phyloP scores from a whole-genome alignment of 1,140 invertebrate species.

The Rhopalosiphum maidis region DNA sequence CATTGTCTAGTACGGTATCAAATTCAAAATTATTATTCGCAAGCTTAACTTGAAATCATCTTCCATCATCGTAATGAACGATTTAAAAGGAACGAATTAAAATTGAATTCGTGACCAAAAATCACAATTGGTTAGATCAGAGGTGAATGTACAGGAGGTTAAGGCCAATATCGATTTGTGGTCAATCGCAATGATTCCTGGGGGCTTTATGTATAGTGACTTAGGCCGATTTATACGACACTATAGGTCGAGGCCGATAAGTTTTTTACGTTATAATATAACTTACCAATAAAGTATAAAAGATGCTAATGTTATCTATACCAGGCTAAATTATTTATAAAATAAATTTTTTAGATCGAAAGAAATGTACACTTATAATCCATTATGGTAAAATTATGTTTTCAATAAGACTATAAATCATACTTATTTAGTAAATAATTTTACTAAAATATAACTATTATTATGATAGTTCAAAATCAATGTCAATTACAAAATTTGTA shows the following conservation, averaged over 20 bases:
- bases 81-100: slow-evolving; percentile 22
- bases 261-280: not conserved
- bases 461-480: not conserved
- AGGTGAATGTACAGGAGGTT: slow-evolving; percentile 49
- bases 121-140: slow-evolving; percentile 31
- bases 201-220: not conserved
- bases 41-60: not conserved
- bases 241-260: slow-evolving; percentile 35
- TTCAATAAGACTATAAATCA: not conserved
- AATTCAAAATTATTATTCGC: slow-evolving; percentile 39
- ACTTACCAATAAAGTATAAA: not conserved
- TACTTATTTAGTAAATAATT: not conserved
- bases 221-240: not conserved
- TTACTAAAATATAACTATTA: not conserved
- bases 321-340: not conserved
- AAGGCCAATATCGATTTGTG: slow-evolving; percentile 43
- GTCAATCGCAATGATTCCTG: not conserved
- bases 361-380: not conserved
- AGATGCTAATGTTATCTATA: not conserved
- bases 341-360: not conserved
- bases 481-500: not conserved
- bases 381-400: not conserved
- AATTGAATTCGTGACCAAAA: slow-evolving; percentile 47
- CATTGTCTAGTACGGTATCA: not conserved
- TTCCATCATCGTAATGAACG: not conserved